phyloP scores from a whole-genome alignment of 2,797 vertebrate species.

The Lindbergichthys nudifrons region DNA sequence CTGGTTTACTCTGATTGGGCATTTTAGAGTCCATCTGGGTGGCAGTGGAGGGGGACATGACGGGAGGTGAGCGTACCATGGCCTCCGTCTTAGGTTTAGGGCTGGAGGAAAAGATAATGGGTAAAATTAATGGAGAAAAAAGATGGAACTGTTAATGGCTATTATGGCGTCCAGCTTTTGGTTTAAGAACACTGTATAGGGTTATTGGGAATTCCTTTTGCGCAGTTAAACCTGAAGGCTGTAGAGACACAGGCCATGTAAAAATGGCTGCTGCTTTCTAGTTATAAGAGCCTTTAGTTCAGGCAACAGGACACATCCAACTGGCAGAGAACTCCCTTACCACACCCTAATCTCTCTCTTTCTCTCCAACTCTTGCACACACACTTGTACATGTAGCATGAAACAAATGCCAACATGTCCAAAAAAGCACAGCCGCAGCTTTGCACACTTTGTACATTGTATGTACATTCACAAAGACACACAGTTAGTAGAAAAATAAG shows the following conservation, averaged over 20 bases:
- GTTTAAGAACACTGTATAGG: conserved; percentile 20
- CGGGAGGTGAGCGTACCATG: conserved; percentile 99
- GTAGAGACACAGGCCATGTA: conserved; percentile 45
- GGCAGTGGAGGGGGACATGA: conserved; percentile 99
- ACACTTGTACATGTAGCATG: conserved; percentile 33
- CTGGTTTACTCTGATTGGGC: conserved; percentile 98
- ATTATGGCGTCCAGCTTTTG: conserved; percentile 19
- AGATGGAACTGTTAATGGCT: conserved; percentile 8
- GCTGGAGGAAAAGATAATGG: conserved; percentile 76
- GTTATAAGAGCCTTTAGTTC: conserved; percentile 64
- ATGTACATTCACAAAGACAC: conserved; percentile 46
- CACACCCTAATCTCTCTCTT: conserved; percentile 78
- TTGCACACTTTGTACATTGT: conserved; percentile 54
- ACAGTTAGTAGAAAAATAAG: conserved; percentile 58
- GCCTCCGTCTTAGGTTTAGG: conserved; percentile 99
- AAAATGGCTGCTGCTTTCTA: conserved; percentile 57
- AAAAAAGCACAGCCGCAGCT: conserved; percentile 57
- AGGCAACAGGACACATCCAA: conserved; percentile 74
- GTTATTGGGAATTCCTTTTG: conserved; percentile 23
- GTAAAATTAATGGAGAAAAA: conserved; percentile 1
- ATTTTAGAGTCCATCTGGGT: conserved; percentile 99
- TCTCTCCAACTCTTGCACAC: not conserved
- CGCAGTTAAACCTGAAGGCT: conserved; percentile 34
- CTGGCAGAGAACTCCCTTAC: conserved; percentile 73
- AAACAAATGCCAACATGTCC: conserved; percentile 71